These are phyloP conservation scores for Dermolepida albohirtum DNA, from an alignment of 2,888 invertebrate species.

Conservation along the genomic window DNA sequence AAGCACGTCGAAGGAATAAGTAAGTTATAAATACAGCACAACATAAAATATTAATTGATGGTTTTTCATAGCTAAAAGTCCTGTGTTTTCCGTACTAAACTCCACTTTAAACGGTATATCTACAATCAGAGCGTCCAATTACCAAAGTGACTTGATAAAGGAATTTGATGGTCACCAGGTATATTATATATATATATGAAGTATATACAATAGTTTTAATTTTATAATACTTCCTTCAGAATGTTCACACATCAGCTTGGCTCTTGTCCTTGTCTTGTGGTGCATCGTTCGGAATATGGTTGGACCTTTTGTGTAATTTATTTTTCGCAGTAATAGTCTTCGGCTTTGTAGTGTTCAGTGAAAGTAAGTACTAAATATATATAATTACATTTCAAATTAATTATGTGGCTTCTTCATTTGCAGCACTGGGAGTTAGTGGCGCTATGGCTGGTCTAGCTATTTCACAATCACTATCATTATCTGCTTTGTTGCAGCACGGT, in stretches of 20 bases:
- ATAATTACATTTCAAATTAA: neutral
- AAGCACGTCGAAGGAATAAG: constrained; percentile 72
- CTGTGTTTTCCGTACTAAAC: constrained; percentile 89
- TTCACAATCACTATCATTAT: constrained; percentile 76
- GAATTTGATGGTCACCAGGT: constrained; percentile 76
- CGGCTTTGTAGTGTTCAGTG: constrained; percentile 69
- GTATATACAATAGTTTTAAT: neutral
- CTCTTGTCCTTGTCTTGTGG: constrained; percentile 72
- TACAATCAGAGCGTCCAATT: constrained; percentile 84
- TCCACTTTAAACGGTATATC: constrained; percentile 85
- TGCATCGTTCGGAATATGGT: constrained; percentile 74
- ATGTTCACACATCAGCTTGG: constrained; percentile 75
- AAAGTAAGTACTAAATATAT: constrained; percentile 63
- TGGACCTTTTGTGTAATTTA: constrained; percentile 71
- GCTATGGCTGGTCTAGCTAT: constrained; percentile 77
- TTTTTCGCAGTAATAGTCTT: constrained; percentile 73
- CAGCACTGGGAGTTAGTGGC: constrained; percentile 58
- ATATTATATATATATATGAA: constrained; percentile 67
- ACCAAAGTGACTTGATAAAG: constrained; percentile 75
- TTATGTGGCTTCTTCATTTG: constrained; percentile 26
- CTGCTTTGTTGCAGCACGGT: constrained; percentile 83
- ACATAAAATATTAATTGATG: neutral
- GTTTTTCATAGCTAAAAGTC: constrained; percentile 76
- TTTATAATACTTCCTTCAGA: constrained; percentile 65
- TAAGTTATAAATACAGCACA: constrained; percentile 54